phyloP scores from a whole-genome alignment of 2,113 vertebrate species.

The Geococcyx californianus region DNA sequence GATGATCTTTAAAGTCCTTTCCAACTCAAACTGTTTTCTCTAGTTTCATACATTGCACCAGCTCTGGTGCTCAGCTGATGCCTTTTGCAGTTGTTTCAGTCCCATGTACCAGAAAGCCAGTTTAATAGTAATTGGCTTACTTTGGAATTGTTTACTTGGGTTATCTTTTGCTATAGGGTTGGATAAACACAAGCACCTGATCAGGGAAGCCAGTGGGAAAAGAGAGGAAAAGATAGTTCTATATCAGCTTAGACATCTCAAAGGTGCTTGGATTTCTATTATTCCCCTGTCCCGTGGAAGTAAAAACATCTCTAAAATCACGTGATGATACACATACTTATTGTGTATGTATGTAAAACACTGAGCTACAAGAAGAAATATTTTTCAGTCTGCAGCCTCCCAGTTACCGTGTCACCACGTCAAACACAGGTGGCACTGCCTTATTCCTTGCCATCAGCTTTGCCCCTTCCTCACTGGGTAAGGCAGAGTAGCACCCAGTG shows the following conservation, averaged over 20 bases:
- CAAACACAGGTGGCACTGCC: background rate
- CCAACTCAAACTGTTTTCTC: background rate
- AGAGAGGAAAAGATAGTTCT: background rate
- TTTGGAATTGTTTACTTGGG: background rate
- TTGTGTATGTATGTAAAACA: background rate
- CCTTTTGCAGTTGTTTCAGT: background rate
- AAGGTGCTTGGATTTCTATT: background rate
- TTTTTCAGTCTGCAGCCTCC: background rate
- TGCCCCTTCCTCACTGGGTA: rapidly evolving
- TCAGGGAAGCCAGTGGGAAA: background rate
- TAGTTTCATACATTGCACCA: background rate
- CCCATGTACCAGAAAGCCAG: background rate
- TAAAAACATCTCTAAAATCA: background rate
- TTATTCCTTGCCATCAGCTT: background rate
- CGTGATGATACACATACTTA: background rate
- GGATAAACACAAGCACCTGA: background rate
- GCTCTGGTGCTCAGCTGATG: background rate
- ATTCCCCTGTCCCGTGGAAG: background rate
- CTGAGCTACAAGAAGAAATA: rapidly evolving
- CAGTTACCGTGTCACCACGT: rapidly evolving
- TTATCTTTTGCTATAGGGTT: background rate
- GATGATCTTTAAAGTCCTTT: too few relatives aligned
- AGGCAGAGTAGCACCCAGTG: background rate
- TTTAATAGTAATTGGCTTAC: background rate
- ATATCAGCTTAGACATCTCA: background rate